A percentile compares a stretch with the other conserved stretches of the same genome.
Conservation (phyloP, 1,140 invertebrate species). For the Cherax quadricarinatus region DNA sequence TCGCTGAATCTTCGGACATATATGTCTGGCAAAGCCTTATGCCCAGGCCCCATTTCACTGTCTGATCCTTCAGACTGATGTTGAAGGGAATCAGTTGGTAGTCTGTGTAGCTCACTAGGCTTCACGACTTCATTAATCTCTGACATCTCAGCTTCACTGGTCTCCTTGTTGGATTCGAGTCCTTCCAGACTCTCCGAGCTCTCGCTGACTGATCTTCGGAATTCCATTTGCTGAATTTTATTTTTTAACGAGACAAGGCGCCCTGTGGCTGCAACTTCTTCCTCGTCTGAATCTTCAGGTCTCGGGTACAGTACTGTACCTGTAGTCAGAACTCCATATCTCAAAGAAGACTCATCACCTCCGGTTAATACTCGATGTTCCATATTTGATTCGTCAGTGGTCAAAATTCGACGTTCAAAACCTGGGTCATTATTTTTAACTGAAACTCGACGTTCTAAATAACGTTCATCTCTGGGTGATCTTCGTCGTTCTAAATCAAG, state of each 20-base stretch:
- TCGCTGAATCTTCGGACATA: slow-evolving; percentile 27
- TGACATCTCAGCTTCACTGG: not conserved
- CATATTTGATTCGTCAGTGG: not conserved
- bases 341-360: too few species aligned
- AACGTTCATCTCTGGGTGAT: not conserved
- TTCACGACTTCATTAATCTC: too few species aligned
- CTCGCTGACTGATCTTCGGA: not conserved
- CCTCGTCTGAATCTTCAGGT: not conserved
- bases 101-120: too few species aligned
- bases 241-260: not conserved
- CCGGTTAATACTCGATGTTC: not conserved
- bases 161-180: not conserved
- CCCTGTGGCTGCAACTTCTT: not conserved
- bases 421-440: not conserved
- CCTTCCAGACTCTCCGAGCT: slow-evolving; percentile 20
- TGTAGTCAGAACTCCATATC: not conserved
- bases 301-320: too few species aligned
- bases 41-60: not conserved
- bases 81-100: not conserved
- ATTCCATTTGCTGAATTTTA: slow-evolving; percentile 12
- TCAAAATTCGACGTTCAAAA: not conserved
- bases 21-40: not conserved
- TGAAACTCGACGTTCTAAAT: not conserved
- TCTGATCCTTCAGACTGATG: not conserved
- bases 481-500: not conserved